phyloP scores from a whole-genome alignment of 2,888 invertebrate species.

The Erebia epiphron region DNA sequence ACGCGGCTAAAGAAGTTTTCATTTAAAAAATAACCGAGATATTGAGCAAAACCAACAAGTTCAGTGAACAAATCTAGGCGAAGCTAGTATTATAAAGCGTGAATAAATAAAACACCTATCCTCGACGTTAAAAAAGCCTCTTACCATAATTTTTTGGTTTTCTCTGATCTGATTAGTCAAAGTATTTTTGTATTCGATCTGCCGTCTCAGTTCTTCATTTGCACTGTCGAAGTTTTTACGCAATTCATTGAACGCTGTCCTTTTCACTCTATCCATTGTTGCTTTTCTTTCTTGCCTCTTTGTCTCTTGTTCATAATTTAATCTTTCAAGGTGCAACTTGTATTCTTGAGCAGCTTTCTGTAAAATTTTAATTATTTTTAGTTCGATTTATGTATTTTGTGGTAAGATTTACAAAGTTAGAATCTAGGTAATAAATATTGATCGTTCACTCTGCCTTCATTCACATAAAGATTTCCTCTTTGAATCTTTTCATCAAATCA shows the following conservation, averaged over 20 bases:
- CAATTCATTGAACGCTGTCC: conserved; percentile 57
- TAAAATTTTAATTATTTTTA: conserved; percentile 12
- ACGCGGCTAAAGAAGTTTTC: no score
- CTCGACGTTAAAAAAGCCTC: neutral
- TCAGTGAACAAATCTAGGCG: no score
- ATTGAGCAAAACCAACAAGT: no score
- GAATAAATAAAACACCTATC: no score
- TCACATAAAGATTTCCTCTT: no score
- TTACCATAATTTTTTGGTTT: conserved; percentile 62
- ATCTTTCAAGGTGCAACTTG: conserved; percentile 55
- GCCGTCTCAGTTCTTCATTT: conserved; percentile 59
- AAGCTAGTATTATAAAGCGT: no score
- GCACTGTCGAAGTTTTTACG: conserved; percentile 57
- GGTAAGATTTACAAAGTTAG: no score
- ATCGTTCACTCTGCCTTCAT: no score
- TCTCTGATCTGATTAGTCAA: conserved; percentile 61
- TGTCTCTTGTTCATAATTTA: conserved; percentile 50
- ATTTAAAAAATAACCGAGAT: no score
- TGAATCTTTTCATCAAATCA: neutral
- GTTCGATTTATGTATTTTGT: no score
- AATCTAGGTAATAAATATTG: no score
- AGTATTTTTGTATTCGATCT: conserved; percentile 63
- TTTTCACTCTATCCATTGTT: conserved; percentile 62
- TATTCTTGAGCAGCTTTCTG: conserved; percentile 67
- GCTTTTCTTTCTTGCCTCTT: conserved; percentile 52